Evolutionary conservation across 2,113 vertebrate genomes (phyloP), one percentile per base, ranked within the genome.

Genomic region (Lophotis ruficrista): DNA sequence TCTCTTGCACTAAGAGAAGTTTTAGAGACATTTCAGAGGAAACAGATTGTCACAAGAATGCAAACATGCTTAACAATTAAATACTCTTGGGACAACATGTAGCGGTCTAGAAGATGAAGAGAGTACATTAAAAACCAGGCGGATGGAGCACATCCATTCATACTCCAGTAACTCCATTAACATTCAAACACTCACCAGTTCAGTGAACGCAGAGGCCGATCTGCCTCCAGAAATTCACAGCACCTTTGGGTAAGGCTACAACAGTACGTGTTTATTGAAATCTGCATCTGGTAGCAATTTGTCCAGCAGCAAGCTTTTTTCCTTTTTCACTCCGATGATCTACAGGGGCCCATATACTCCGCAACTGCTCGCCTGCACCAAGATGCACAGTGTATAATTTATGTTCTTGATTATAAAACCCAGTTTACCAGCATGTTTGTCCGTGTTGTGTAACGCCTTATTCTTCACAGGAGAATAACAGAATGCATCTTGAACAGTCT

Each of bases 231-330:
- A 88, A 97, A 97, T 79, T 94, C 97, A 70, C 23, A 89, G 97
- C 96, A 97, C 97, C 97, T 96, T 92, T 48, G 53, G 94, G 93
- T 80, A 92, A 96, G 93, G 57, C 95, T 91, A 38, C 93, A 95
- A 69, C 75, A 93, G 84, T n/a, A 82, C 45, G 94, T 95, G 96
- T 97, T 98, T 97, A 98, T 93, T 96, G 97, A 97, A 97, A 97
- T 95, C 95, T 88, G 96, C 98, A 98, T 97, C 98, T 98, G 98
- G 97, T 92, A 97, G 87, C 89, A 85, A 97, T 98, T 94, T 98
- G 94, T 95, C 91, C 93, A 97, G 95, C 95, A 98, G 96, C 94
- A 96, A 97, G 89, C 69, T 90, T 88, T 90, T 86, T 72, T n/a
- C 62, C 45, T 86, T 58, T 80, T 84, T 86, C 62, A 95, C 72